phyloP scores from a whole-genome alignment of 2,888 invertebrate species.

The Arge pagana region DNA sequence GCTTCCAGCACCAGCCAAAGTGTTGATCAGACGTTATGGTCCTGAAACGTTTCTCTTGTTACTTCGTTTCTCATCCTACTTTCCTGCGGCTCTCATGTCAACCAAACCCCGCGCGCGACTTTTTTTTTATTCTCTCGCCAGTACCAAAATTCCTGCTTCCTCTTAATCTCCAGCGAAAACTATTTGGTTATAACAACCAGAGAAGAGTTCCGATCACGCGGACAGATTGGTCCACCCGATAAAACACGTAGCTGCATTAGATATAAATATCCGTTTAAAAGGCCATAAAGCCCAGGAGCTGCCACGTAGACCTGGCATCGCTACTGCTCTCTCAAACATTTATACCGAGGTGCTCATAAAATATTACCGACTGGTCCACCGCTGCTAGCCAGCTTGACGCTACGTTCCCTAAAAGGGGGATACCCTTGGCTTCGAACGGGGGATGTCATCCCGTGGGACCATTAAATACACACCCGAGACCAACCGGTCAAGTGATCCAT shows the following conservation, averaged over 20 bases:
- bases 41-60: slow-evolving; percentile 9
- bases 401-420: slow-evolving; percentile 8
- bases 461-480: slow-evolving; percentile 42
- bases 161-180: not conserved
- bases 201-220: no score
- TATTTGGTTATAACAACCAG: no score
- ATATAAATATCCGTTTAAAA: slow-evolving; percentile 5
- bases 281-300: slow-evolving; percentile 1
- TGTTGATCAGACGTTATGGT: slow-evolving; percentile 22
- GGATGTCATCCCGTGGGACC: slow-evolving; percentile 36
- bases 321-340: not conserved
- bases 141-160: not conserved
- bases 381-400: no score
- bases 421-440: not conserved
- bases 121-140: not conserved
- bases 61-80: slow-evolving; percentile 7
- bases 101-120: not conserved
- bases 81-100: not conserved
- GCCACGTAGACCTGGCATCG: no score
- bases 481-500: slow-evolving; percentile 43
- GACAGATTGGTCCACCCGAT: not conserved
- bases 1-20: slow-evolving; percentile 9
- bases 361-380: slow-evolving; percentile 6
- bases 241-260: no score
- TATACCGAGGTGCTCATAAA: slow-evolving; percentile 5